phyloP scores from a whole-genome alignment of 2,797 vertebrate species.

The Oreortyx pictus region DNA sequence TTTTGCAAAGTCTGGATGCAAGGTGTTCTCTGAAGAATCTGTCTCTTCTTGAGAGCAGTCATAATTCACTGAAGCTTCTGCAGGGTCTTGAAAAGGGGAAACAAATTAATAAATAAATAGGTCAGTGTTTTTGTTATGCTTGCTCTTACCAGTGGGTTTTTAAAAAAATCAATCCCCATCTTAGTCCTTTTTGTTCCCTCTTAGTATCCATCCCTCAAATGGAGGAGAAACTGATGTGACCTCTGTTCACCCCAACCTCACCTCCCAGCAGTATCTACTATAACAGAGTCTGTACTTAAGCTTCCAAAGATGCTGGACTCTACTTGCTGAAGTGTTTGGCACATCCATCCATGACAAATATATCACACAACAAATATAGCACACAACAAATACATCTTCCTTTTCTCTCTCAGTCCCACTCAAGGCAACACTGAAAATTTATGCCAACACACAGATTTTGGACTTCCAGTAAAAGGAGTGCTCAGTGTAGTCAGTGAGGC shows the following conservation, averaged over 20 bases:
- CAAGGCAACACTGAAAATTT: not conserved
- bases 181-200: not conserved
- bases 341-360: not conserved
- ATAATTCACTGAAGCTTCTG: conserved; percentile 82
- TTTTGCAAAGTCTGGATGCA: conserved; percentile 94
- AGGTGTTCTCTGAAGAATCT: conserved; percentile 87
- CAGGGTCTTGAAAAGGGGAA: conserved; percentile 83
- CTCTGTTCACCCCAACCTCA: not conserved
- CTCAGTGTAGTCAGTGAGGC: not conserved
- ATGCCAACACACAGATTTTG: rapidly evolving
- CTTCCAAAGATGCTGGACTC: not conserved
- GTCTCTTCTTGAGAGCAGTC: conserved; percentile 85
- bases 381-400: not conserved
- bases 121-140: not conserved
- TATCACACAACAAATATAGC: not conserved
- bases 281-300: not conserved
- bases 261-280: not conserved
- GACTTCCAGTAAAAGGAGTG: rapidly evolving
- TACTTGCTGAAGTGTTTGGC: not conserved
- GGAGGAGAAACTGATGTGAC: not conserved
- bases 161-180: too few relatives aligned
- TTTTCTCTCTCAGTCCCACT: not conserved
- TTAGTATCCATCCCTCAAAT: not conserved
- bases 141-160: not conserved
- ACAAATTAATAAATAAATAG: not conserved